Evolutionary conservation across 2,888 invertebrate genomes (phyloP), one percentile per base, ranked within the genome.

Genomic region (Pomacea canaliculata): DNA sequence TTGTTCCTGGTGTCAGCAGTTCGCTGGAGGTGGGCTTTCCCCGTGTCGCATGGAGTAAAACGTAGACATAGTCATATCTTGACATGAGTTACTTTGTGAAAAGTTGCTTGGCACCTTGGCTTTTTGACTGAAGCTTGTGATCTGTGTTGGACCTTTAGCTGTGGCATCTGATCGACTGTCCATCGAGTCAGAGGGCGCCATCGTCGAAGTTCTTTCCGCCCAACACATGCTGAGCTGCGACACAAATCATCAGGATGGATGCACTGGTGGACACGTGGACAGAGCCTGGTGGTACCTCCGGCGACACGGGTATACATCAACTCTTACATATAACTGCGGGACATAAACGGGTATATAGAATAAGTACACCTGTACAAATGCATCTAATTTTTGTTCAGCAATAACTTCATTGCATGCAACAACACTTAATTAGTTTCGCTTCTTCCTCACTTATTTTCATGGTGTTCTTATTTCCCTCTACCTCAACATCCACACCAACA

Each of bases 171-270:
- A 91, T 80, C 85, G 96, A 86, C 94, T 95, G 85, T 95, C 95
- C 9, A 95, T 98, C 83, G 95, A 96, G 90, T 96, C 96, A 12
- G 94, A 94, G 83, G 97, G 97, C 0, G 78, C 80, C 13, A 78
- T 85, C 27, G 92, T 92, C 16, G 95, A 96, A 89, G 90, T 92
- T 59, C 92, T 98, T 60, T 95, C 97, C 74, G 93, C 96, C 0
- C 98, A 98, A 89, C 95, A 96, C 80, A 92, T 98, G 49, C 91
- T 98, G 4, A 96, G 96, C 0, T 98, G 98, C 89, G 95, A 96
- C 89, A 83, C 77, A 27, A 93, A 93, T 71, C 93, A 94, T 78
- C 87, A 88, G 78, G 93, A 93, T 80, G 96, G 95, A 49, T 98
- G 98, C 89, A 92, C 93, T 60, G 97, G 97, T 0, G 98, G 98